Base-by-base conservation (phyloP, 2,888 invertebrate genomes). In the Pachydiplax longipennis region DNA sequence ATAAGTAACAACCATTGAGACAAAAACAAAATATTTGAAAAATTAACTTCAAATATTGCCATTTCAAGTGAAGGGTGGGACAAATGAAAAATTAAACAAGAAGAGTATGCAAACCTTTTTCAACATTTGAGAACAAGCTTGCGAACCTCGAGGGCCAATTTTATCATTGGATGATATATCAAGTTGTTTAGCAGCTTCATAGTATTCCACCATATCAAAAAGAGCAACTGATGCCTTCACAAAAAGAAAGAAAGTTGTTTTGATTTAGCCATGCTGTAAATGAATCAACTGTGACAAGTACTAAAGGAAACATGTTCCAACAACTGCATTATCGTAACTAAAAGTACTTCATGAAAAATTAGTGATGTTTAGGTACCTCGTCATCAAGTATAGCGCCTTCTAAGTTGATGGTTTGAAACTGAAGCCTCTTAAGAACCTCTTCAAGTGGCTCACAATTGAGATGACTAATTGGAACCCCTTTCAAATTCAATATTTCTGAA, bases 171-270 rank as follows among this genome's bases (percentile, higher is more conserved):
- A 96, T 58, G 97, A 96, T 92, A 98, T 96, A 93, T 97, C 96
- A 91, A 98, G 94, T 92, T 96, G 95, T 0, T 95, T 95, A 0
- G 97, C 96, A 81, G 98, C 97, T 93, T 98, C 98, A 94, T 98
- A 98, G 94, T 97, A 98, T 93, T 98, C 98, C 92, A 98, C 95
- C 97, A 98, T 98, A 94, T 98, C 98, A 93, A 98, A 98, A 90
- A 98, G 94, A 81, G 97, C 97, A 92, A 97, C 97, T 80, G 96
- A 95, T 91, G 95, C 95, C 94, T 95, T 18, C 91, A 35, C 80
- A 83, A 35, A 37, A 25, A 82, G 44, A 82, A n/a, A 25, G 22
- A 44, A 22, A 40, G 44, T 37, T 81, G 3, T 35, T 31, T 80
- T 80, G 2, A 44, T 44, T 44, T 10, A 44, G 44, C 44, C 44